Conservation (phyloP, 2,888 invertebrate species). For the Cataglyphis altisquamis region DNA sequence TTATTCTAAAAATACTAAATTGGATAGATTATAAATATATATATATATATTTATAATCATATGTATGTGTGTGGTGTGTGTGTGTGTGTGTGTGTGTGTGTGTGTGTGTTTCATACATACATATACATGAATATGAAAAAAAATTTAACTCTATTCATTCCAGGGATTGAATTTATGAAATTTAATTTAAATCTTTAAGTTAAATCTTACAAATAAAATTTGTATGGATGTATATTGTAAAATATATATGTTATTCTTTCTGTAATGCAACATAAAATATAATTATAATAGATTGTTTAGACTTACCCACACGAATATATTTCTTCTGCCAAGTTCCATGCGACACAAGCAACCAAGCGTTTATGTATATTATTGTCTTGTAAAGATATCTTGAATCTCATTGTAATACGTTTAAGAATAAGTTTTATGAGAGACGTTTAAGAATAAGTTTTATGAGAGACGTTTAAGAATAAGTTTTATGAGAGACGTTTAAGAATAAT, state of each 20-base stretch:
- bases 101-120: too few relatives aligned
- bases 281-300: constrained; percentile 15
- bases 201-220: background rate
- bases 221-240: background rate
- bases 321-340: constrained; percentile 98
- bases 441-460: background rate
- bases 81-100: too few relatives aligned
- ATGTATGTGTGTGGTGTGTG: background rate
- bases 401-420: constrained; percentile 53
- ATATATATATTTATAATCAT: too few relatives aligned
- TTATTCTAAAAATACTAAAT: background rate
- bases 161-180: background rate
- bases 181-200: background rate
- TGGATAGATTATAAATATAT: background rate
- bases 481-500: background rate
- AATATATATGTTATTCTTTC: background rate
- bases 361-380: constrained; percentile 92
- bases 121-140: background rate
- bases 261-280: background rate
- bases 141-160: background rate
- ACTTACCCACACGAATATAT: constrained; percentile 95
- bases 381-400: constrained; percentile 86
- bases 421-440: background rate
- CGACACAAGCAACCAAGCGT: constrained; percentile 95
- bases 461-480: background rate